Conservation (phyloP, 2,888 invertebrate genomes). For the Leptarthrus brevirostris region DNA sequence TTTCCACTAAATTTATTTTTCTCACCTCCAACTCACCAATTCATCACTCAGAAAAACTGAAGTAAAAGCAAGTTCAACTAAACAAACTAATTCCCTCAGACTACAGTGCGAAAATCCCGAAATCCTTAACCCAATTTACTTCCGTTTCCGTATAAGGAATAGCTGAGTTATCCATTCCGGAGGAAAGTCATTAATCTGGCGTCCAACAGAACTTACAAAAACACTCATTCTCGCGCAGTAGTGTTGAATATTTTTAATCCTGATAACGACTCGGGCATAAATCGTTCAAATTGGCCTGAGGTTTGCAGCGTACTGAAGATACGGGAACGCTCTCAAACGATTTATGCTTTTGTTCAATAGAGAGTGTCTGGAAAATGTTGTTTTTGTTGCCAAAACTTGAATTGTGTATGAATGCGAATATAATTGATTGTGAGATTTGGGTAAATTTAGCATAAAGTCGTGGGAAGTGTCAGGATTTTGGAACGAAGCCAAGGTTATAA, state of each 20-base stretch:
- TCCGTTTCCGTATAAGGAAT: not conserved
- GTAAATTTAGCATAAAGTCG: constrained; percentile 32
- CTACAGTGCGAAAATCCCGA: not conserved
- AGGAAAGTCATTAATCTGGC: constrained; percentile 20
- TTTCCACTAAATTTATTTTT: too few species aligned
- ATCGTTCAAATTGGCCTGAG: constrained; percentile 38
- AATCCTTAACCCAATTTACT: not conserved
- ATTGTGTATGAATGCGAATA: constrained; percentile 34
- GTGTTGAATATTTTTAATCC: constrained; percentile 39
- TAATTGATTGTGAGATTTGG: constrained; percentile 36
- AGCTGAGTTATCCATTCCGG: not conserved
- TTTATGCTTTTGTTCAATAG: constrained; percentile 32
- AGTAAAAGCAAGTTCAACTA: too few species aligned
- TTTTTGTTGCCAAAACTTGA: constrained; percentile 25
- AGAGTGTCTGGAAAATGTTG: not conserved
- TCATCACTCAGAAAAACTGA: too few species aligned
- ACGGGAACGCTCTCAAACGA: not conserved
- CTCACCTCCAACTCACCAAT: too few species aligned
- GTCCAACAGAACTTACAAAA: constrained; percentile 14
- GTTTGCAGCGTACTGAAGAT: not conserved
- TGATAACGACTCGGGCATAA: constrained; percentile 31
- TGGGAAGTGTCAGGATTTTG: not conserved
- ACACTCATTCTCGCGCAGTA: not conserved
- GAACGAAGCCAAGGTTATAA: constrained; percentile 7
- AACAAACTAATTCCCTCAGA: too few species aligned